These are phyloP conservation scores for Trichopria drosophilae DNA, from an alignment of 2,888 invertebrate genomes.

Conservation along the genomic window DNA sequence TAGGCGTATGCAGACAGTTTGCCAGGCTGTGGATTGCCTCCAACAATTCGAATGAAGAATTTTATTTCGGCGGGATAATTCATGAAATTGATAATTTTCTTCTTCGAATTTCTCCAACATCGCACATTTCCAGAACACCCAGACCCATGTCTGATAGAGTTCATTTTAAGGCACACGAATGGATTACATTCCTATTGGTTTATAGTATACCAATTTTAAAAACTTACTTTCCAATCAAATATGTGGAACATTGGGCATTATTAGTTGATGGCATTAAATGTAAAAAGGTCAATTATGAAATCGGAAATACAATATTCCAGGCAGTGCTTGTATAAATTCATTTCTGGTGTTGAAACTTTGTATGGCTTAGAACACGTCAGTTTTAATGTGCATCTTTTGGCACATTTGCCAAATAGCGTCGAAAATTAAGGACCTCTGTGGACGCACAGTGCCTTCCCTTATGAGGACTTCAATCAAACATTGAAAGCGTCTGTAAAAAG, in stretches of 20 bases:
- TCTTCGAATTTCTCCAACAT: constrained; percentile 18
- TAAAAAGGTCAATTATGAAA: constrained; percentile 23
- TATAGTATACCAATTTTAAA: constrained; percentile 28
- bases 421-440: constrained; percentile 15
- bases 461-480: constrained; percentile 23
- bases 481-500: constrained; percentile 20
- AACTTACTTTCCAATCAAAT: constrained; percentile 12
- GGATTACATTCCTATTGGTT: constrained; percentile 25
- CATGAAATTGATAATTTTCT: constrained; percentile 12
- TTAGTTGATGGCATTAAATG: too few relatives aligned
- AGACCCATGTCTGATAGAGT: constrained; percentile 18
- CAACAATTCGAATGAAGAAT: constrained; percentile 2
- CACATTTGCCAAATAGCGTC: constrained; percentile 11
- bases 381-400: too few relatives aligned
- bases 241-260: too few relatives aligned
- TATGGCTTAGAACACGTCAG: constrained; percentile 14
- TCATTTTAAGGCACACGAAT: constrained; percentile 28
- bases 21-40: constrained; percentile 23
- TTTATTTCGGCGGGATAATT: constrained; percentile 13
- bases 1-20: constrained; percentile 28
- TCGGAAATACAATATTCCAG: constrained; percentile 16
- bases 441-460: too few relatives aligned
- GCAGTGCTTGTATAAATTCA: constrained; percentile 18
- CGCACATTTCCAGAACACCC: constrained; percentile 24
- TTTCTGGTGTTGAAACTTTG: constrained; percentile 16